phyloP scores from a whole-genome alignment of 2,797 vertebrate species.

The Acridotheres tristis region DNA sequence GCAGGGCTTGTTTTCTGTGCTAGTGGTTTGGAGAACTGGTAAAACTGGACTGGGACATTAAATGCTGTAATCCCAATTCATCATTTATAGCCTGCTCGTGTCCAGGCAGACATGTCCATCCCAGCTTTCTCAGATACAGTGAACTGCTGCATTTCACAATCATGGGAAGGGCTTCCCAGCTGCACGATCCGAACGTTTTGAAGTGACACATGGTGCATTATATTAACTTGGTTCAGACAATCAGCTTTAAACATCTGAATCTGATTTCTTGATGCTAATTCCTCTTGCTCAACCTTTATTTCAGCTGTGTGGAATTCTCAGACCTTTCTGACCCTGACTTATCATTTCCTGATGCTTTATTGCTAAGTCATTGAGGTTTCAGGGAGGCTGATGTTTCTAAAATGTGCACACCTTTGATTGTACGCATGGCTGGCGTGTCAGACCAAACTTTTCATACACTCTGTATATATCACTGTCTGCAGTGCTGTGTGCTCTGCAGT shows the following conservation, averaged over 20 bases:
- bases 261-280: constrained; percentile 67
- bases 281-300: constrained; percentile 65
- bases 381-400: constrained; percentile 35
- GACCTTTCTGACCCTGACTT: constrained; percentile 50
- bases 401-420: constrained; percentile 52
- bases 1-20: neutral
- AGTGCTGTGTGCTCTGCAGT: neutral
- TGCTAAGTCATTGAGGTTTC: constrained; percentile 44
- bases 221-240: constrained; percentile 46
- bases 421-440: neutral
- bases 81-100: neutral
- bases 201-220: constrained; percentile 79
- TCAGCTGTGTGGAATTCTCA: constrained; percentile 67
- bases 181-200: constrained; percentile 76
- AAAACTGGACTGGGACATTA: neutral
- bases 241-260: constrained; percentile 65
- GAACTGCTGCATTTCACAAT: constrained; percentile 51
- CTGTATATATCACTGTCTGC: constrained; percentile 40
- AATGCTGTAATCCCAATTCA: neutral
- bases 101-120: constrained; percentile 14
- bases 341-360: constrained; percentile 60
- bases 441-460: neutral
- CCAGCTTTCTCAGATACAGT: neutral
- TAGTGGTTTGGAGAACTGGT: neutral
- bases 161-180: constrained; percentile 56